Conservation (phyloP, 2,113 vertebrate species). For the Lampris incognitus region DNA sequence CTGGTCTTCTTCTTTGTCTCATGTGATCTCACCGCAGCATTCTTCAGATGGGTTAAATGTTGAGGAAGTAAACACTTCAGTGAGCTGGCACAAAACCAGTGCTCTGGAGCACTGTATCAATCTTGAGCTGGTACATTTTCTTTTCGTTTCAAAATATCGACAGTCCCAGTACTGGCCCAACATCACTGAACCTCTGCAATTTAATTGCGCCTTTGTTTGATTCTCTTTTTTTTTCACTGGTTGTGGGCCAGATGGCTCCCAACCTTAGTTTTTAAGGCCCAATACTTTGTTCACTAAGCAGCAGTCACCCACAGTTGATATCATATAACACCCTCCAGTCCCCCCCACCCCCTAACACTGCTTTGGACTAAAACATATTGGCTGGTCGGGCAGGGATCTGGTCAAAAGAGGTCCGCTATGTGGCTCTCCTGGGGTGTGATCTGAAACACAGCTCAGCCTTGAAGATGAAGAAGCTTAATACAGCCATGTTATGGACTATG, state of each 20-base stretch:
- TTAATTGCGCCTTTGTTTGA: not conserved
- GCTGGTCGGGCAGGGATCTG: not conserved
- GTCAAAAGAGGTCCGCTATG: not conserved
- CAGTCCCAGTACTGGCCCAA: not conserved
- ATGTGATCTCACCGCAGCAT: slow-evolving; percentile 6
- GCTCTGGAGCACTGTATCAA: not conserved
- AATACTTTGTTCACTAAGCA: slow-evolving; percentile 12
- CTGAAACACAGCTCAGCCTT: not conserved
- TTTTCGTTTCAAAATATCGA: slow-evolving; percentile 11
- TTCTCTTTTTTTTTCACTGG: not conserved
- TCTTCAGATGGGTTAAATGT: slow-evolving; percentile 17
- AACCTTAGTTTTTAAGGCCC: slow-evolving; percentile 6
- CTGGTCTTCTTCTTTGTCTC: slow-evolving; percentile 6
- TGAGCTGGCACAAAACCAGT: not conserved
- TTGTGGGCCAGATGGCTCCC: slow-evolving; percentile 14
- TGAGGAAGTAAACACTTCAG: slow-evolving; percentile 6
- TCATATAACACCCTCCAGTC: slow-evolving; percentile 1
- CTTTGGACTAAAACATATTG: slow-evolving; percentile 27
- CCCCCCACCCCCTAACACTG: not conserved
- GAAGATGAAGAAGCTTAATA: not conserved
- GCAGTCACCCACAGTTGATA: slow-evolving; percentile 16
- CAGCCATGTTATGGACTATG: not conserved
- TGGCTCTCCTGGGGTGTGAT: not conserved
- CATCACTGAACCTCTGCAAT: slow-evolving; percentile 9
- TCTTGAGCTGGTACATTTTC: not conserved